Evolutionary conservation across 2,113 vertebrate genomes (phyloP), one percentile per base, ranked within the genome.

Genomic region (Cryptomyrus ogoouensis): DNA sequence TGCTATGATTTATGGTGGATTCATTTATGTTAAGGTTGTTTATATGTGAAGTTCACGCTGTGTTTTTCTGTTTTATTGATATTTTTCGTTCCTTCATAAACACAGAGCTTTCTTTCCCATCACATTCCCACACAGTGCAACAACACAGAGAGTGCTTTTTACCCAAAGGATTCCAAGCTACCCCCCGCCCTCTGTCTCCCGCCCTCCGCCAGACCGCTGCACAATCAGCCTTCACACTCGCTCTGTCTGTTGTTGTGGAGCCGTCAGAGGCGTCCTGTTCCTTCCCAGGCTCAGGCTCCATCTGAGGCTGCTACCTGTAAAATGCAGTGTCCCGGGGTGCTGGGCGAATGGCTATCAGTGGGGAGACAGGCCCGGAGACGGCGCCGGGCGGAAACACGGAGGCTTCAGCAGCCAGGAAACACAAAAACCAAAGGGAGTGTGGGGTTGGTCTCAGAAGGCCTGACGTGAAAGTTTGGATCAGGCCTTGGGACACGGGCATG

Each of bases 161-260:
- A 95, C 91, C 84, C 90, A 80, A 88, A 58, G 12, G 86, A 87
- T 88, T 91, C 90, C 27, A 90, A 86, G 44, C 84, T 91, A 88
- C 92, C 58, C 66, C 88, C 52, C 46, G 88, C 52, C 88, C 50
- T 89, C 58, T 83, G 89, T 83, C 52, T 15, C 90, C 86, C 84
- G 66, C 53, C 91, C 91, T 94, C 93, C 95, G 92, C 92, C 90
- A 77, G 24, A 89, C 92, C n/a, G 62, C 24, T 3, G 87, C 92
- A 96, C 96, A 96, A 96, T 93, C 91, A 88, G 88, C 85, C 50
- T 58, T 94, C 95, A 96, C 94, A 96, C 90, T 83, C 74, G 90
- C 58, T 49, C 21, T 83, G 49, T 1, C 31, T 89, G 88, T 80
- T 88, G 66, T 80, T 83, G 83, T 52, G 8, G 74, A 88, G 91